Percentiles rank a stretch among this genome's conserved stretches.
Conservation (phyloP, 1,140 invertebrate species). For the Diorhabda carinulata region DNA sequence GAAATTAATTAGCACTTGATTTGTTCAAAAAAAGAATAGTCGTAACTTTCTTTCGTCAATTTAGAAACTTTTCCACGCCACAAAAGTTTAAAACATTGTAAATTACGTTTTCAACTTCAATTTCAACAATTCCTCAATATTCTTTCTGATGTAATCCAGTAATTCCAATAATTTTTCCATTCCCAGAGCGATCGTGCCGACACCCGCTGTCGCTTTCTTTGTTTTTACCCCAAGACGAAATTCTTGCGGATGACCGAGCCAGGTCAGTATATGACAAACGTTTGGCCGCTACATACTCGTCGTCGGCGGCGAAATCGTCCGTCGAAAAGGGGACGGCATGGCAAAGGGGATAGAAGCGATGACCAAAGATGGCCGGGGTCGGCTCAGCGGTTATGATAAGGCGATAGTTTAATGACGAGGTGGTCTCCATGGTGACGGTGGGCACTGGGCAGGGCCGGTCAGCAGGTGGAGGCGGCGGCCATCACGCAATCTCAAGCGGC, state of each 20-base stretch:
- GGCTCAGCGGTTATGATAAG: conserved; percentile 52
- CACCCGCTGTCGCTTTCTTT: conserved; percentile 1
- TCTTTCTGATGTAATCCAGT: neutral
- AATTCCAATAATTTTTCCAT: neutral
- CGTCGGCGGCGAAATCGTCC: conserved; percentile 18
- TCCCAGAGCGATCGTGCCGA: neutral
- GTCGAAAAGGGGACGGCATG: conserved; percentile 14
- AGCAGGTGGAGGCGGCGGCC: conserved; percentile 43
- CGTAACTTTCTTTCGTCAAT: no score
- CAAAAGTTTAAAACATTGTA: no score
- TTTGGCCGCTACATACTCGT: conserved; percentile 9
- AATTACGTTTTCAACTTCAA: no score
- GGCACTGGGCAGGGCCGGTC: conserved; percentile 48
- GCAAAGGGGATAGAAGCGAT: conserved; percentile 37
- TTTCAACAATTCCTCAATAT: no score
- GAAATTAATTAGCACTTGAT: no score
- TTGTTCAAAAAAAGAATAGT: no score
- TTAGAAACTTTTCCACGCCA: no score
- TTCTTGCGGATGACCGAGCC: conserved; percentile 13
- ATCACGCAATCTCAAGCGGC: conserved; percentile 49
- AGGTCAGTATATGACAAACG: conserved; percentile 16
- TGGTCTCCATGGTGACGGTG: conserved; percentile 49
- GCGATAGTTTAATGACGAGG: conserved; percentile 53
- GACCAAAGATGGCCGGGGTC: conserved; percentile 51
- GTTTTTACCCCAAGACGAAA: conserved; percentile 12